Conservation (phyloP, 1,140 invertebrate species). For the Monochamus saltuarius region DNA sequence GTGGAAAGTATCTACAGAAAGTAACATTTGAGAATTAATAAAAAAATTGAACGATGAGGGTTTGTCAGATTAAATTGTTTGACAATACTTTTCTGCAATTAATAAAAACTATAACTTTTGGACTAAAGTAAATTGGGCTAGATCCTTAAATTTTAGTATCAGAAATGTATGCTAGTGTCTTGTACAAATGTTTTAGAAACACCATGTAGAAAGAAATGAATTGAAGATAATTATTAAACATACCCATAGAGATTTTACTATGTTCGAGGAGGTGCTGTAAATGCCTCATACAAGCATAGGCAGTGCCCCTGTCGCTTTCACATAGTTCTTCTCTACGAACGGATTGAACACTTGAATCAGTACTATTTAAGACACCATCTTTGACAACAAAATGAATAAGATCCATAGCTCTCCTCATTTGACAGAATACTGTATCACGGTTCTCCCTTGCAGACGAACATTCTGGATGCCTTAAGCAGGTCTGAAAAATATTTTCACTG, state of each 20-base stretch:
- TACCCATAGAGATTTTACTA: conserved; percentile 64
- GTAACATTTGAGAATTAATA: too few relatives aligned
- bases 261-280: conserved; percentile 84
- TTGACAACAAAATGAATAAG: conserved; percentile 97
- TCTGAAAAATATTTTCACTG: conserved; percentile 51
- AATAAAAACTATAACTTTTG: too few relatives aligned
- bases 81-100: too few relatives aligned
- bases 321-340: conserved; percentile 55
- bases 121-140: too few relatives aligned
- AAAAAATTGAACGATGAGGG: too few relatives aligned
- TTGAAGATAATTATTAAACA: neutral
- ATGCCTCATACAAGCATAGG: conserved; percentile 76
- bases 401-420: conserved; percentile 96
- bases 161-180: too few relatives aligned
- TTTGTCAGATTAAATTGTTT: too few relatives aligned
- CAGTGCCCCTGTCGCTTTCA: conserved; percentile 69
- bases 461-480: conserved; percentile 92
- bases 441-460: conserved; percentile 90
- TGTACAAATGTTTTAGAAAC: too few relatives aligned
- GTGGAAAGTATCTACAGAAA: too few relatives aligned
- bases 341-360: conserved; percentile 35
- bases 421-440: conserved; percentile 94
- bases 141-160: too few relatives aligned
- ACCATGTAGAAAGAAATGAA: too few relatives aligned
- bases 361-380: conserved; percentile 73